Evolutionary conservation across 2,888 invertebrate species (phyloP), one percentile per base, ranked within the genome.

Genomic region (Chrysodeixis includens): DNA sequence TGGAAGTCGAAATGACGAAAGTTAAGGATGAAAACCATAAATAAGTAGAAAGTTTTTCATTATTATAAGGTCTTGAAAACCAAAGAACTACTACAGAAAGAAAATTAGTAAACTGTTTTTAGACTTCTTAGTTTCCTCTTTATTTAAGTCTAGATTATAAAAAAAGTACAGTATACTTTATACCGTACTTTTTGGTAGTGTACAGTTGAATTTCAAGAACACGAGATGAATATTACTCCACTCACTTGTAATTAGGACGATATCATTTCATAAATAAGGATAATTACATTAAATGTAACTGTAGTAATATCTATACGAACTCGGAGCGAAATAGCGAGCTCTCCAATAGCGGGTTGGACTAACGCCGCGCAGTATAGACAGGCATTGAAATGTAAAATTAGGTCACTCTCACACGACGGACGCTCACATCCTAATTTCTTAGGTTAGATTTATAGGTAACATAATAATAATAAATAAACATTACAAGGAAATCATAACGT

Each of bases 341-440:
- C 30, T 53, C 40, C 56, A 74, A 66, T 53, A 69, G 20, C 69
- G 57, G 63, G 64, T 81, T 75, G 69, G 65, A 64, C 51, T 66
- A 68, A 79, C 71, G 74, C 80, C 54, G 66, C 74, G 74, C 71
- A 76, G 51, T 79, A 75, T 66, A 79, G 70, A 77, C 78, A 71
- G 71, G 78, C 82, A 76, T 76, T 81, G 79, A 76, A 81, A 76
- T 75, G 58, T 75, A 69, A 82, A 82, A 83, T 82, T 81, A 76
- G 81, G 79, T 82, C 77, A 82, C 81, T 70, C 76, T 58, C 74
- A 71, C 81, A 72, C 69, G 32, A 58, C 68, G 56, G 56, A 67
- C 57, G 67, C 63, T 74, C 78, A 71, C 78, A 74, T 76, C 74
- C 83, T 68, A 78, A 65, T 78, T 82, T 69, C 67, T 71, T 68